Conservation (phyloP, 2,888 invertebrate species). For the Eulithis prunata region DNA sequence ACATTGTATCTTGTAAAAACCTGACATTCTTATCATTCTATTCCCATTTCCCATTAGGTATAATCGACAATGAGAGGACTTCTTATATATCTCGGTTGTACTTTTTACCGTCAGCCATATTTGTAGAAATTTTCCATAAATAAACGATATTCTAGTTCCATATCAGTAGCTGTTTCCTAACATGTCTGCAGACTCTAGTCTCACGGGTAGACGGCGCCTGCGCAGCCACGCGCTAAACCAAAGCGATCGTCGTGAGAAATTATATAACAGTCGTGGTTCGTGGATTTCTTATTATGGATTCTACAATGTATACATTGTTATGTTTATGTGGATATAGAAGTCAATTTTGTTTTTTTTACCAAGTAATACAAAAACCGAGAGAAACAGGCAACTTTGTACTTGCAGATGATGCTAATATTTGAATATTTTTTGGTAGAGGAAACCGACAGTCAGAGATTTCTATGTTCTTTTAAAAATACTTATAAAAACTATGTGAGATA, state of each 20-base stretch:
- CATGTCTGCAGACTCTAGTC: constrained; percentile 43
- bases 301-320: constrained; percentile 28
- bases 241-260: constrained; percentile 80
- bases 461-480: not conserved
- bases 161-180: constrained; percentile 46
- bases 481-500: not conserved
- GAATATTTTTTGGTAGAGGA: too few relatives aligned
- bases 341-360: constrained; percentile 17
- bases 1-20: constrained; percentile 7
- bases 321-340: constrained; percentile 19
- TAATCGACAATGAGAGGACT: constrained; percentile 29
- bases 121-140: constrained; percentile 38
- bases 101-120: constrained; percentile 36
- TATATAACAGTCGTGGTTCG: constrained; percentile 69
- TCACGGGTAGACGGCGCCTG: constrained; percentile 61
- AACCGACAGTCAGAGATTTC: too few relatives aligned
- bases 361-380: not conserved
- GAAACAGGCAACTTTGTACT: not conserved
- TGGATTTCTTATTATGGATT: constrained; percentile 56
- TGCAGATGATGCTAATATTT: not conserved
- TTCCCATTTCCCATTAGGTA: constrained; percentile 20
- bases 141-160: constrained; percentile 42
- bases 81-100: constrained; percentile 23
- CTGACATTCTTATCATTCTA: constrained; percentile 7
- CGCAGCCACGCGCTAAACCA: constrained; percentile 56